Base-by-base conservation (phyloP, 2,113 vertebrate species). In the Apus apus region DNA sequence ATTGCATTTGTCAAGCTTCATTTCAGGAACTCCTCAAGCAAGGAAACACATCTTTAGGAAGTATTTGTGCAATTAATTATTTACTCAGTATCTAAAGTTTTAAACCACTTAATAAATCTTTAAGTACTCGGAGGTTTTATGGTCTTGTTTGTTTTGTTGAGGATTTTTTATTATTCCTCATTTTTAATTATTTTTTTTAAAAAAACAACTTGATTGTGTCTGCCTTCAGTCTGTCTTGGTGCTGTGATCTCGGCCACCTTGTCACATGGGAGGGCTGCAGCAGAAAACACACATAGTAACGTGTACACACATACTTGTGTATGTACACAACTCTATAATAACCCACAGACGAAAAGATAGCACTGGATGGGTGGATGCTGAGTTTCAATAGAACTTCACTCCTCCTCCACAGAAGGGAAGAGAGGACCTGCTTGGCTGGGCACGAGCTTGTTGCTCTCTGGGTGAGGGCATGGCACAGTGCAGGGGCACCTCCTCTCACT, bases 261-360 rank as follows among this genome's bases (percentile, higher is more conserved):
- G 76, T n/a, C 9, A 11, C 8, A 25, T 27, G 32, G 32, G 62
- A 85, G 83, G 50, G 15, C 43, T 53, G 21, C 38, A 75, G 29
- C 38, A 79, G 46, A 84, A 94, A 87, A 70, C 6, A 13, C 12
- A 0, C 3, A 3, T 16, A 26, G 50, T 71, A 60, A 60, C 53
- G 43, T 22, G 29, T 5, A 30, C 6, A n/a, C 22, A 6, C 2
- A 3, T 19, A 11, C 11, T 6, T 17, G 16, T 2, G 0, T 0
- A 1, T n/a, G 40, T 9, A 11, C 46, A 13, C 3, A 57, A 5
- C 18, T 66, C 61, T 6, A 18, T 15, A 68, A 48, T 70, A 81
- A 53, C 8, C 8, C 15, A 20, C 26, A 36, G 48, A 10, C 27
- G n/a, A 38, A 54, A 75, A 65, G 43, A 7, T 45, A 46, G 29